Base-by-base conservation (phyloP, 2,888 invertebrate species). In the Dicranocentrus wangi region DNA sequence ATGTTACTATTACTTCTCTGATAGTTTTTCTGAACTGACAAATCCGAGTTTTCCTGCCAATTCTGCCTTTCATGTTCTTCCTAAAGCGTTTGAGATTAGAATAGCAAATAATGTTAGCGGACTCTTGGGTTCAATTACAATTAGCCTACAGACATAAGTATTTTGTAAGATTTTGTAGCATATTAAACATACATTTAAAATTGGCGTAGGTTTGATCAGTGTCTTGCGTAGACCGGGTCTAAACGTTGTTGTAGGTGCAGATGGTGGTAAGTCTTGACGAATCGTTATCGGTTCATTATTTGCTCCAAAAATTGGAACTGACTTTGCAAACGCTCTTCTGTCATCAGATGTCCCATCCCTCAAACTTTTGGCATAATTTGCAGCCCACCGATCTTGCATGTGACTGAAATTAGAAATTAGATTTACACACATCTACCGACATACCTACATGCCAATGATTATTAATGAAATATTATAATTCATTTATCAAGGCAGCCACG, bases 311-410 rank as follows among this genome's bases (percentile, higher is more conserved):
- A 81, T 70, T 1, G 85, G 85, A 25, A 86, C 85, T 15, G 71
- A 72, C n/a, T 68, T 15, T 13, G 84, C 86, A 79, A 86, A 86
- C 21, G 68, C 82, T 39, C 86, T 80, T 75, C 55, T 10, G 15
- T 23, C 17, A 25, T 21, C 43, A 7, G 32, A 28, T 39, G 28
- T 28, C 66, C 28, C 51, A 81, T 39, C 3, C 47, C 15, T 47
- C 8, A n/a, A 47, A n/a, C 15, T 47, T 39, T 63, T 58, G 0
- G 75, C 72, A 8, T 83, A 23, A 2, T 58, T 65, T 69, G 81
- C 28, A 0, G 82, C 84, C 23, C 85, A 79, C 17, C 68, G 17
- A 19, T 71, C 53, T 42, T 83, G 79, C 27, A 82, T 80, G n/a
- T 27, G 17, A 19, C 55, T 51, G 53, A 23, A 21, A 19, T 27